phyloP scores from a whole-genome alignment of 1,140 invertebrate species.

The Brachionus manjavacas region DNA sequence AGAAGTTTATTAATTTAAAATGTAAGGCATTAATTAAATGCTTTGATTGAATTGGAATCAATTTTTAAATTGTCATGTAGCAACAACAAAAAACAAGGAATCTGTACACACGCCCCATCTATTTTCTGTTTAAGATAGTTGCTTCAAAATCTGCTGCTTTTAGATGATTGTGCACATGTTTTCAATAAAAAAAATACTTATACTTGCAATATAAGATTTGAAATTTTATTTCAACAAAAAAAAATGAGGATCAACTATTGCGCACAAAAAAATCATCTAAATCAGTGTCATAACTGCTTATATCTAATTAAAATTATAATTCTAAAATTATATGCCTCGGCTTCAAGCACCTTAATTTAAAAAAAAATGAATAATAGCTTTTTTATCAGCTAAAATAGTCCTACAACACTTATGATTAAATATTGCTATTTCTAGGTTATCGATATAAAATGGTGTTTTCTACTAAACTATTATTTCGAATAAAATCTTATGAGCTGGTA shows the following conservation, averaged over 20 bases:
- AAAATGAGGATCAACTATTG: not conserved
- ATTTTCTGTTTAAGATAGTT: not conserved
- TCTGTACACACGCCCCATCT: not conserved
- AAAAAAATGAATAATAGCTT: not conserved
- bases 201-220: not conserved
- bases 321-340: not conserved
- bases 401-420: not conserved
- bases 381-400: not conserved
- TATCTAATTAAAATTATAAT: not conserved
- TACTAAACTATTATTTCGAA: not conserved
- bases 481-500: conserved; percentile 19
- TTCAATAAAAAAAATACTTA: not conserved
- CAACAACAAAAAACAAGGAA: not conserved
- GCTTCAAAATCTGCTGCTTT: not conserved
- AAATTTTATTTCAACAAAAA: not conserved
- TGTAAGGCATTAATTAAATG: not conserved
- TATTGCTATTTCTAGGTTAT: not conserved
- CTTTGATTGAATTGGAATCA: not conserved
- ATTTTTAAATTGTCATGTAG: not conserved
- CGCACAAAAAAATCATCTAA: not conserved
- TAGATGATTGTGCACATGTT: not conserved
- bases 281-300: not conserved
- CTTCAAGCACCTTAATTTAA: not conserved
- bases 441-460: conserved; percentile 5
- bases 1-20: not conserved